A percentile compares a stretch with the other conserved stretches of the same genome.
Evolutionary conservation across 1,140 invertebrate species (phyloP).

Genomic region (Zaprionus camerounensis): DNA sequence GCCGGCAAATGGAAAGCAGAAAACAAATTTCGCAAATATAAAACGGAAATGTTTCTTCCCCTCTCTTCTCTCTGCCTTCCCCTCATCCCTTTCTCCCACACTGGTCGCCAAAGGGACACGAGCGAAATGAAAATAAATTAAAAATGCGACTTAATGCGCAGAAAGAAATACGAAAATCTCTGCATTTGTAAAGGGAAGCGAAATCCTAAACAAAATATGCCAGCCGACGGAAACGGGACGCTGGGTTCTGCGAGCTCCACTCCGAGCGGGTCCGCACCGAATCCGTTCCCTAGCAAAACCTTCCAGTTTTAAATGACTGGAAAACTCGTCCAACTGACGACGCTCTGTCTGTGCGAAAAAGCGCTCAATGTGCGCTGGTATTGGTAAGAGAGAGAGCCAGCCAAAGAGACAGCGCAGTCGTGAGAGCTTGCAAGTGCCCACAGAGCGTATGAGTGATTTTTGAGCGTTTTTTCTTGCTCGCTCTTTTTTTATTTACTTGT

Average conservation of each 20-base stretch:
- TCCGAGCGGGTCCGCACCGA: conserved; percentile 6
- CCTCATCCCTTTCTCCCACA: neutral
- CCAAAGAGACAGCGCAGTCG: conserved; percentile 42
- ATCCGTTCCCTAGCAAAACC: conserved; percentile 31
- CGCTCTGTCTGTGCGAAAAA: conserved; percentile 67
- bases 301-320: conserved; percentile 56
- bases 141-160: conserved; percentile 76
- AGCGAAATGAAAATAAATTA: conserved; percentile 67
- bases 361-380: conserved; percentile 40
- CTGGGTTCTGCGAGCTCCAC: neutral
- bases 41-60: conserved; percentile 70
- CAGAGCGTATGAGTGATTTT: conserved; percentile 68
- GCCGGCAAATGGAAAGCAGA: conserved; percentile 22
- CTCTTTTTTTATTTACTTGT: conserved; percentile 41
- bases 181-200: conserved; percentile 72
- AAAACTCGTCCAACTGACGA: conserved; percentile 61
- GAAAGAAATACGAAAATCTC: conserved; percentile 62
- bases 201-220: conserved; percentile 78
- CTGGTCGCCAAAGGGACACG: neutral
- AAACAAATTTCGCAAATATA: conserved; percentile 71
- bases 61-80: neutral
- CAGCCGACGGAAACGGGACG: conserved; percentile 50
- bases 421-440: conserved; percentile 22
- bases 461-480: conserved; percentile 39
- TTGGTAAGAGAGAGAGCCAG: conserved; percentile 32